Base-by-base conservation (phyloP, 2,888 invertebrate species). In the Drosophila meridionalis region DNA sequence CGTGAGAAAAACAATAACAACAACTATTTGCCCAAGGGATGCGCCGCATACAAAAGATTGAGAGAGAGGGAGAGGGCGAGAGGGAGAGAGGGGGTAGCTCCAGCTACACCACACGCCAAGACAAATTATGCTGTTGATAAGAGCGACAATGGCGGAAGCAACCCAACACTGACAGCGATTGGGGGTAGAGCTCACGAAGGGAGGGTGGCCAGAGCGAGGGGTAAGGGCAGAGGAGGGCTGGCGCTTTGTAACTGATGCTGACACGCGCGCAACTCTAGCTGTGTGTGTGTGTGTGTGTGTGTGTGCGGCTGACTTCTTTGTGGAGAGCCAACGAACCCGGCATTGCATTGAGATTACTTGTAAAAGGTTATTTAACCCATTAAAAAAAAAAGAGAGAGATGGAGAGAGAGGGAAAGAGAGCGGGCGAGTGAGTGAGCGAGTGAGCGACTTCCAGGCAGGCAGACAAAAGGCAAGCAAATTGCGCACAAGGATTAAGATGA, bases 61-160 rank as follows among this genome's bases (percentile, higher is more conserved):
- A 53, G 6, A 48, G 36, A 30, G 9, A 2, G 26, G 4, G 4
- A 20, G n/a, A 12, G 50, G 32, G 38, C 3, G 53, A 20, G 6
- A 26, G 50, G 40, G n/a, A 34, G 40, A 5, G 14, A 12, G 38
- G 57, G 26, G 30, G 34, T 3, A 36, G 56, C 30, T 34, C 9
- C 30, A 36, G 72, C 58, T 75, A 75, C 73, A 82, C 66, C 73
- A 75, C 75, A 87, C 76, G 85, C 85, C 86, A 89, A 80, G 85
- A 86, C 86, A 86, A 86, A 86, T 89, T 89, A 89, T 87, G 76
- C 82, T 84, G 89, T 87, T 86, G 89, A 86, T 86, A 89, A 86
- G 87, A 80, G 82, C 79, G 75, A 84, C 85, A 84, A 85, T 77
- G 65, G 87, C 79, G 81, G 69, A 83, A 79, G 79, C 76, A 76